Conservation (phyloP, 2,888 invertebrate genomes). For the Hipparchia sbordonii region DNA sequence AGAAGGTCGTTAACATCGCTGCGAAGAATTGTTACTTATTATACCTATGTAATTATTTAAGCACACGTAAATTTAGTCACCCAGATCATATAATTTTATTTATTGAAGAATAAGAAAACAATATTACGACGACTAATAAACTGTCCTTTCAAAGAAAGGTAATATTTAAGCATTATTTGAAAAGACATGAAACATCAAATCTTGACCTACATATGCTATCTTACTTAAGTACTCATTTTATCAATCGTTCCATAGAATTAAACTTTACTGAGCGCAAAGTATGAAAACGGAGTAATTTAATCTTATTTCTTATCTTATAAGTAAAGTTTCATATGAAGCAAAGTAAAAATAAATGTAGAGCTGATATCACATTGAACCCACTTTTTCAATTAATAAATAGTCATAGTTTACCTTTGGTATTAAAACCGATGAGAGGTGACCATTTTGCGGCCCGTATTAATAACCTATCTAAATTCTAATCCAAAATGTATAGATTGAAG, state of each 20-base stretch:
- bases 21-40: constrained; percentile 88
- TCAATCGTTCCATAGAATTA: constrained; percentile 35
- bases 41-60: too few species aligned
- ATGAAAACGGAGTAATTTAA: constrained; percentile 17
- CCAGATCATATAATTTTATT: too few species aligned
- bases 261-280: constrained; percentile 18
- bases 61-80: too few species aligned
- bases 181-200: constrained; percentile 44
- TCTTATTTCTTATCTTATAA: constrained; percentile 4
- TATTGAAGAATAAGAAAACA: too few species aligned
- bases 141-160: too few species aligned
- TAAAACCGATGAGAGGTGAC: too few species aligned
- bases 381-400: neutral
- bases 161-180: neutral
- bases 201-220: constrained; percentile 55
- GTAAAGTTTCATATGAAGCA: neutral
- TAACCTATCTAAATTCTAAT: too few species aligned
- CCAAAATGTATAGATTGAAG: too few species aligned
- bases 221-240: constrained; percentile 24
- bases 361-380: neutral
- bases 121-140: too few species aligned
- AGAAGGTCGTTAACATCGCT: constrained; percentile 90
- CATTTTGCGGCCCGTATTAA: too few species aligned
- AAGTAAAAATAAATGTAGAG: neutral
- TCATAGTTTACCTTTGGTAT: too few species aligned